phyloP scores from a whole-genome alignment of 2,113 vertebrate genomes.

The Desmodus rotundus region DNA sequence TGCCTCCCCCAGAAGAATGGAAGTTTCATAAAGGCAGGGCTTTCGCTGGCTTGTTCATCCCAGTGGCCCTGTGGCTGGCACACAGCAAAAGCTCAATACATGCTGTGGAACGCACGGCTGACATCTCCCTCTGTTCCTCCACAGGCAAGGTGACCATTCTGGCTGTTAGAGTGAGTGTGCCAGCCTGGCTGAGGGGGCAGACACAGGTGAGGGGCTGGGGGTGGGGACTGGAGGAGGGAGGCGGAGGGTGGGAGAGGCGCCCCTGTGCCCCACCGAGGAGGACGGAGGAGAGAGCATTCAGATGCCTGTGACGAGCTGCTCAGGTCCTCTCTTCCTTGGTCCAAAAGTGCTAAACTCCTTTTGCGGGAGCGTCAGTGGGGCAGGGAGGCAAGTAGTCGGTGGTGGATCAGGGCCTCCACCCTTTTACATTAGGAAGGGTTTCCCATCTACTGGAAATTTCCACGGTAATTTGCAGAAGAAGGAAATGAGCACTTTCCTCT shows the following conservation, averaged over 20 bases:
- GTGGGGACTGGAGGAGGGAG: neutral
- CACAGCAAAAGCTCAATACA: neutral
- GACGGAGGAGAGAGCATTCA: neutral
- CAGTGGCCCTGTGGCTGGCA: neutral
- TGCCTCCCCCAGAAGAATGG: neutral
- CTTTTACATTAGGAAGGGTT: neutral
- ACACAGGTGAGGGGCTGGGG: conserved; percentile 54
- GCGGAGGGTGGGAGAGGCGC: neutral
- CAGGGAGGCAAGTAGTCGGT: neutral
- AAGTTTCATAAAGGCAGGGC: neutral
- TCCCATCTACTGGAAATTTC: neutral
- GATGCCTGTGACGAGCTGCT: neutral
- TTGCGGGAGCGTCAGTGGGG: neutral
- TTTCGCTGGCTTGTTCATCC: neutral
- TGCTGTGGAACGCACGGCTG: neutral
- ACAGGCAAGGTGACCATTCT: conserved; percentile 61
- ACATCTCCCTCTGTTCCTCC: neutral
- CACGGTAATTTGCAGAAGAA: neutral
- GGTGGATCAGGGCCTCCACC: neutral
- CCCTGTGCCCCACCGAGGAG: neutral
- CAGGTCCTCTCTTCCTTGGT: neutral
- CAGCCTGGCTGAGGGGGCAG: conserved; percentile 30
- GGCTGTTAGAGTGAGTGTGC: conserved; percentile 22
- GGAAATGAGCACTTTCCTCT: conserved; percentile 5
- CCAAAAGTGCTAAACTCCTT: neutral